Evolutionary conservation across 2,888 invertebrate genomes (phyloP).

Genomic region (Polydrusus tereticollis): DNA sequence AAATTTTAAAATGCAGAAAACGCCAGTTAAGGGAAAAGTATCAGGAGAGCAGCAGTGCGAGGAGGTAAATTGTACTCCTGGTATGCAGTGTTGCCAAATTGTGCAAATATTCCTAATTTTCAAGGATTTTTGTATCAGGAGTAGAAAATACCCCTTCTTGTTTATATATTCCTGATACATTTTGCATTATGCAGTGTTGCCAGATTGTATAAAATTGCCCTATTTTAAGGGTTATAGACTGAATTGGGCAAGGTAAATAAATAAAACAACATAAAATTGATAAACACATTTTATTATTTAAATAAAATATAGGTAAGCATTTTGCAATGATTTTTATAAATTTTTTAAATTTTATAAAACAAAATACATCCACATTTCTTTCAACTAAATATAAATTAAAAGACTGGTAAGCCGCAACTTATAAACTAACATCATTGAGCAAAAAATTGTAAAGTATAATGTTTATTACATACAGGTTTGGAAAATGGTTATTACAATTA

Average conservation of each 20-base stretch:
- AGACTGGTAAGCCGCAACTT: neutral
- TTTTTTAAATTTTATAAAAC: conserved; percentile 13
- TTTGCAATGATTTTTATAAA: conserved; percentile 13
- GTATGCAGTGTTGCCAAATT: no score
- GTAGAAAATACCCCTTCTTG: no score
- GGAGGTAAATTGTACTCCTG: no score
- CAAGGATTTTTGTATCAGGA: no score
- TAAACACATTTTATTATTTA: conserved; percentile 24
- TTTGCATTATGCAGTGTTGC: no score
- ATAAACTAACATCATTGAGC: conserved; percentile 5
- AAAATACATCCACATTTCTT: conserved; percentile 20
- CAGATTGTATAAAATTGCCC: neutral
- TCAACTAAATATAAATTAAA: conserved; percentile 18
- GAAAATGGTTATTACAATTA: no score
- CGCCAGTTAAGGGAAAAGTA: no score
- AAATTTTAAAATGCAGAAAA: no score
- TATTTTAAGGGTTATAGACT: neutral
- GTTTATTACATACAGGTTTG: neutral
- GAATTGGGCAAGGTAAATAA: neutral
- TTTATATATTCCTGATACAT: no score
- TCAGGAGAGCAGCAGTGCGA: no score
- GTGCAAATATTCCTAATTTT: no score
- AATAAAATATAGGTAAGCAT: conserved; percentile 20
- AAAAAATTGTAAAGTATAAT: neutral
- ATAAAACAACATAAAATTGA: conserved; percentile 4